These are phyloP conservation scores for Drosophila eugracilis DNA, from an alignment of 1,140 invertebrate species.

Conservation along the genomic window DNA sequence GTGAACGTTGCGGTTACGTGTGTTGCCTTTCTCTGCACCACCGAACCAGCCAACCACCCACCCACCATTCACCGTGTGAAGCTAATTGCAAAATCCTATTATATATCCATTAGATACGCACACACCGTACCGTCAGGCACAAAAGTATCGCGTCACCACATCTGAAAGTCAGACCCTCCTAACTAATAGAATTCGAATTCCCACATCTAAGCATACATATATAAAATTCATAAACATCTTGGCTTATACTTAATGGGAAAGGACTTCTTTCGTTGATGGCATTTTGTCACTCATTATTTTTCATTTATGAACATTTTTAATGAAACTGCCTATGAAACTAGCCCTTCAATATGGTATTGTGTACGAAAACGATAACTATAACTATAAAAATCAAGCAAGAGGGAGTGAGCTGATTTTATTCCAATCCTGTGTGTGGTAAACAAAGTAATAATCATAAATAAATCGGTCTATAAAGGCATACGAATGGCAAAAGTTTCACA, in stretches of 20 bases:
- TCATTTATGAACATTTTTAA: slow-evolving; percentile 52
- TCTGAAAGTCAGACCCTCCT: slow-evolving; percentile 14
- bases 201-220: slow-evolving; percentile 13
- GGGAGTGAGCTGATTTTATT: slow-evolving; percentile 21
- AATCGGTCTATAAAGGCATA: slow-evolving; percentile 43
- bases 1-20: slow-evolving; percentile 74
- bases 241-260: slow-evolving; percentile 34
- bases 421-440: slow-evolving; percentile 55
- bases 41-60: slow-evolving; percentile 1
- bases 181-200: slow-evolving; percentile 43
- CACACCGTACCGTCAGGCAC: slow-evolving; percentile 24
- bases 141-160: slow-evolving; percentile 38
- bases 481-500: slow-evolving; percentile 55
- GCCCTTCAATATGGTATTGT: slow-evolving; percentile 19
- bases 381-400: slow-evolving; percentile 18
- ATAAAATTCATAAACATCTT: slow-evolving; percentile 28
- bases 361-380: slow-evolving; percentile 24
- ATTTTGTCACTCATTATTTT: slow-evolving; percentile 51
- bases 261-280: slow-evolving; percentile 13
- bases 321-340: slow-evolving; percentile 11
- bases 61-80: slow-evolving; percentile 27
- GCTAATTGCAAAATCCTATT: slow-evolving; percentile 83
- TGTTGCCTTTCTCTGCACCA: slow-evolving; percentile 36
- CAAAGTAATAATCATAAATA: slow-evolving; percentile 67
- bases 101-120: slow-evolving; percentile 82